phyloP scores from a whole-genome alignment of 2,113 vertebrate species.

The Nyctereutes procyonoides region DNA sequence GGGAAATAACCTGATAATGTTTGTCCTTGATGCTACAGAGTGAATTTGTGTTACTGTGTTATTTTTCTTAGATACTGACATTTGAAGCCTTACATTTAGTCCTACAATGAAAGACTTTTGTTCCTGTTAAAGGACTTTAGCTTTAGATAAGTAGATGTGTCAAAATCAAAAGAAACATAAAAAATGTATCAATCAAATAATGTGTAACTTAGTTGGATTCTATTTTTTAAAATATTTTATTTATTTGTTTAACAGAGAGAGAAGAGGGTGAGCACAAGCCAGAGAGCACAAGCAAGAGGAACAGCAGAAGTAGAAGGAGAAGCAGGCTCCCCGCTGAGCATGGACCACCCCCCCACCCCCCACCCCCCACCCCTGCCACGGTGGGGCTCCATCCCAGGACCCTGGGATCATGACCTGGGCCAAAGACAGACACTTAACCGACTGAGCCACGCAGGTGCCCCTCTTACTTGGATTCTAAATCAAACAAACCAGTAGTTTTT shows the following conservation, averaged over 20 bases:
- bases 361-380: too few relatives aligned
- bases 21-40: background rate
- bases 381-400: too few relatives aligned
- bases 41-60: background rate
- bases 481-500: background rate
- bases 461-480: background rate
- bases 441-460: too few relatives aligned
- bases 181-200: background rate
- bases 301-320: too few relatives aligned
- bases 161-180: background rate
- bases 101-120: background rate
- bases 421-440: too few relatives aligned
- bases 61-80: background rate
- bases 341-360: too few relatives aligned
- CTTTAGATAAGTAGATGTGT: background rate
- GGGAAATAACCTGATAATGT: background rate
- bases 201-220: background rate
- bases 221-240: too few relatives aligned
- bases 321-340: too few relatives aligned
- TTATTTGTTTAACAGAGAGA: too few relatives aligned
- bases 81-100: background rate
- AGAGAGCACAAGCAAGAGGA: too few relatives aligned
- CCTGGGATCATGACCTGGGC: too few relatives aligned
- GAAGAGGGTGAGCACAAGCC: too few relatives aligned
- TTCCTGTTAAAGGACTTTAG: background rate